Evolutionary conservation across 2,888 invertebrate species (phyloP), one percentile per base, ranked within the genome.

Genomic region (Agrochola circellaris): DNA sequence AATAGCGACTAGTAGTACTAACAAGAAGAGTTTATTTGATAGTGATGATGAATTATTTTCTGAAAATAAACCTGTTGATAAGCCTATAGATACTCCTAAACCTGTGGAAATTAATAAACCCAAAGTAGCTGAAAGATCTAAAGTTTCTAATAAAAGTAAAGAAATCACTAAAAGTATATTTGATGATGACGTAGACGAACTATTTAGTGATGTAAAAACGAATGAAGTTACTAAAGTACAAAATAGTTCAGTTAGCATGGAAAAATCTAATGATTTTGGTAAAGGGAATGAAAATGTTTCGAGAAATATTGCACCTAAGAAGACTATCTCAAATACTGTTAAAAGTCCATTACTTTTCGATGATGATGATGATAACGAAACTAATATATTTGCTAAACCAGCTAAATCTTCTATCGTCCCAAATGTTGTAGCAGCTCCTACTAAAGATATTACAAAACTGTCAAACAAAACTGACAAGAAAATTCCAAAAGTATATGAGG

Each of bases 131-230:
- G 67, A 79, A 60, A 74, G 23, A 70, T 48, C 30, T 75, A 81
- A 86, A 61, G 74, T 79, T 51, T 34, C 72, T 42, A 85, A 82
- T 20, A 42, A 75, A 48, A 84, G 64, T 69, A 87, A 84, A 82
- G 79, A 79, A 42, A 85, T 58, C 3, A 38, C 68, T 75, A 74
- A 85, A 77, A 91, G 89, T 79, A 87, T 95, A 70, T 94, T 95
- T 82, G 93, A 93, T 86, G 93, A 93, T 42, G 92, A 92, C 77
- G 93, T 92, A 72, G 93, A 93, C 83, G 93, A 93, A 64, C 79
- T 93, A 62, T 94, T 94, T 79, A 84, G 78, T 64, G 90, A 92
- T 71, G 79, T 85, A 34, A 86, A 84, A 77, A 77, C 54, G 54
- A 83, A 42, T 69, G 54, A 67, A 69, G 58, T 30, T 45, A 45